These are phyloP conservation scores for Chloebia gouldiae DNA, from an alignment of 2,113 vertebrate species.

Conservation along the genomic window DNA sequence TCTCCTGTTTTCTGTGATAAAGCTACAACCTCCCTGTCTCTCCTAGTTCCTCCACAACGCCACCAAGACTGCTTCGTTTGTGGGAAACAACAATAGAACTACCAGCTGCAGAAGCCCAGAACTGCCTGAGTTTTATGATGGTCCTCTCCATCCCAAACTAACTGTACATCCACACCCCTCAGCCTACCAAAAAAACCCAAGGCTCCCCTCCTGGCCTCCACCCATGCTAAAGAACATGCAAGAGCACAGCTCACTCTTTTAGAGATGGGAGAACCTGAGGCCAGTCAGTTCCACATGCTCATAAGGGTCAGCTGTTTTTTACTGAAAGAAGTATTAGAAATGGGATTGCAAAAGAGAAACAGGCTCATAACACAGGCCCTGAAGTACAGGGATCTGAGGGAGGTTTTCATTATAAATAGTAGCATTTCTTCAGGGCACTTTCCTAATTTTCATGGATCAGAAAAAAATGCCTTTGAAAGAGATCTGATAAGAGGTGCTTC, in stretches of 20 bases:
- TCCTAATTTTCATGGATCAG: background rate
- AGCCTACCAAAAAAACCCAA: background rate
- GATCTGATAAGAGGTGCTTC: background rate
- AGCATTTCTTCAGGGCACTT: background rate
- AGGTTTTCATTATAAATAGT: background rate
- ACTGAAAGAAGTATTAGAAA: background rate
- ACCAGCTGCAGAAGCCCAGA: background rate
- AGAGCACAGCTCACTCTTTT: background rate
- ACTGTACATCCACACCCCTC: background rate
- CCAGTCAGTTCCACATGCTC: background rate
- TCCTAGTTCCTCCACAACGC: background rate
- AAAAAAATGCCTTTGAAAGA: conserved; percentile 10
- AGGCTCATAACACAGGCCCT: background rate
- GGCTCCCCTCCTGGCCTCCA: background rate
- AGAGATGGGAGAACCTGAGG: background rate
- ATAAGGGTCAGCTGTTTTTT: conserved; percentile 20
- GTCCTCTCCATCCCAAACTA: background rate
- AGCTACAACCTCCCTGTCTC: background rate
- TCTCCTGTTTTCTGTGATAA: background rate
- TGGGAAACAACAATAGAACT: background rate
- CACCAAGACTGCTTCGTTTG: background rate
- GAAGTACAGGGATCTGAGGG: background rate
- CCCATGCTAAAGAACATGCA: background rate
- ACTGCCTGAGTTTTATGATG: background rate
- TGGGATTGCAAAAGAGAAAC: background rate